Evolutionary conservation across 1,140 invertebrate genomes (phyloP), one percentile per base, ranked within the genome.

Genomic region (Danaus melanippus): DNA sequence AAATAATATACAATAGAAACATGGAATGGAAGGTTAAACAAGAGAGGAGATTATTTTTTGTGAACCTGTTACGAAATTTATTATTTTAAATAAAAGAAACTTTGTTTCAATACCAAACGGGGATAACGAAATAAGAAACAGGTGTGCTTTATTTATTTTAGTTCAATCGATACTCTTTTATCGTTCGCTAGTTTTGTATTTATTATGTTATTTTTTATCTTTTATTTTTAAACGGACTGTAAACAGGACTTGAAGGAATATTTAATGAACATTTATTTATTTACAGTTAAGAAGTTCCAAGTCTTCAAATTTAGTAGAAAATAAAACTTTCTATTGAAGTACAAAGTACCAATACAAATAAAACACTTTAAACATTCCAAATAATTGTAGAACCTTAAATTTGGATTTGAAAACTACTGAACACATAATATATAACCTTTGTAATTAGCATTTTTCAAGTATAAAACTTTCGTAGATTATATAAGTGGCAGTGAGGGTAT

Each of bases 11-110:
- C 21, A 32, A 32, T 32, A 8, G 12, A 10, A 46, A 53, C 10
- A 41, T 10, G 46, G 17, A 41, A 42, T 46, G 42, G 12, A 46
- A 21, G 11, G 43, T 17, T 12, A 53, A 53, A 10, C 32, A 44
- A 44, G 10, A 46, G 45, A 9, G 12, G 17, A 9, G 9, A 10
- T 46, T 12, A 46, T 46, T 15, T 12, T 46, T 46, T 17, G 12
- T 9, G 12, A 12, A 9, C 9, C 10, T 11, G 45, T 46, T 17
- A 17, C 45, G 12, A 46, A 15, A 10, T 46, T 15, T 12, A 46
- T 46, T 46, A 15, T 17, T 17, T 17, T 12, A 12, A 9, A 46
- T 15, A 12, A 15, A 8, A 12, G 45, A 10, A 46, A 46, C 45
- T 12, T 46, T 46, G 44, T n/a, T 9, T 15, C 11, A 17, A 15